Evolutionary conservation across 2,113 vertebrate genomes (phyloP).

Genomic region (Nothoprocta perdicaria): DNA sequence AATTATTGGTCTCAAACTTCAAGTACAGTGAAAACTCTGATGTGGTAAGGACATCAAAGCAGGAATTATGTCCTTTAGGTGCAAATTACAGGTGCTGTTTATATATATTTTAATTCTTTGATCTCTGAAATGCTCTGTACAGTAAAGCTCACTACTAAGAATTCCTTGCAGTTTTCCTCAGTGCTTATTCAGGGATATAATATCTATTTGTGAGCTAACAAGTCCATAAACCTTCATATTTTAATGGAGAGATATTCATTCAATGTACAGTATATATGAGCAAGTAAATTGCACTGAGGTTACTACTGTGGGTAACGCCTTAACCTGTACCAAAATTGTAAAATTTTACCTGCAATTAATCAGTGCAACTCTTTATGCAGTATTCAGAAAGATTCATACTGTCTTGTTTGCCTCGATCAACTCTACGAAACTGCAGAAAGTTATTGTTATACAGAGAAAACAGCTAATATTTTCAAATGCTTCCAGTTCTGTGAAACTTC

Average conservation of each 20-base stretch:
- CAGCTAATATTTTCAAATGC: neutral
- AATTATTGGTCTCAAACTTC: constrained; percentile 85
- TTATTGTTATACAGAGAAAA: neutral
- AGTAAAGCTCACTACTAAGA: neutral
- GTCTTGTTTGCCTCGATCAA: neutral
- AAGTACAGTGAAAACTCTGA: constrained; percentile 79
- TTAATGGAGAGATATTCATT: neutral
- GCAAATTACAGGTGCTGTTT: constrained; percentile 58
- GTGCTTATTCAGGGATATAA: constrained; percentile 8
- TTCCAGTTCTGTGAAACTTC: neutral
- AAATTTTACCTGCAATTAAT: neutral
- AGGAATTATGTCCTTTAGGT: neutral
- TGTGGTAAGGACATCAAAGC: neutral
- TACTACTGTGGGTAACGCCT: neutral
- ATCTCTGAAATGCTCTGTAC: constrained; percentile 3
- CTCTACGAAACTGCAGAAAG: neutral
- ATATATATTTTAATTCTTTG: neutral
- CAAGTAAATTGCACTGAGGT: constrained; percentile 4
- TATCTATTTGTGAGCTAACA: neutral
- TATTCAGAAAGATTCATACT: neutral
- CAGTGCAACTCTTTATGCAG: neutral
- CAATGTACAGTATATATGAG: neutral
- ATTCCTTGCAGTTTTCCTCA: neutral
- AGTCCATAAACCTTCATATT: neutral
- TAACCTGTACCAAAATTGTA: neutral